Evolutionary conservation across 2,113 vertebrate genomes (phyloP), one percentile per base, ranked within the genome.

Genomic region (Corythoichthys intestinalis): DNA sequence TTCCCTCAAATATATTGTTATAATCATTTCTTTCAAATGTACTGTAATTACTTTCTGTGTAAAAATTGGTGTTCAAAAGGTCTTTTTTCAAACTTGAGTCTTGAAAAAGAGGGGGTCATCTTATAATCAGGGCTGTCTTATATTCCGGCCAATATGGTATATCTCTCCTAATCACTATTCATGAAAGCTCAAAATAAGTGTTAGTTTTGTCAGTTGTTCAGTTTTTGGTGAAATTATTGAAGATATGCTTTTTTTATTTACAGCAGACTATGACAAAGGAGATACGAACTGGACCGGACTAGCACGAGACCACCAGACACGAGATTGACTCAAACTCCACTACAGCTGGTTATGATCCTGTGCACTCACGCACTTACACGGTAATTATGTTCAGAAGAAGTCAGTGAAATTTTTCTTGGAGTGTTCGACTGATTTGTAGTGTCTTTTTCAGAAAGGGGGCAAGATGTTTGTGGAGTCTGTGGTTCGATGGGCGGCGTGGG

Each of bases 391-490:
- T 62, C 2, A 20, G 38, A 9, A 54, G 28, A 15, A n/a, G 28
- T 50, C 28, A 4, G 17, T 20, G 10, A 34, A 50, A 9, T 59
- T 53, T 8, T n/a, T 58, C 9, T 59, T 13, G 39, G 1, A 62
- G 60, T 10, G 48, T 62, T 20, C 11, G 48, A 70, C 15, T 41
- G 4, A 46, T 6, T 58, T 65, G 4, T 53, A 66, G 44, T 75
- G 4, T 72, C 4, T 67, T 64, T 76, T 66, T 46, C 82, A 92
- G 91, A 86, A 77, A 72, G 88, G 86, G 72, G 65, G 72, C 81
- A 91, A 89, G 85, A 93, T 93, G 92, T 90, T 91, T 65, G 81
- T 87, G 88, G 87, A 89, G 82, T 85, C 85, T 71, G 83, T 89
- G 28, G 79, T 88, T 72, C 84, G 73, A 65, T 89, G 87, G 88